A percentile compares a stretch with the other conserved stretches of the same genome.
These are phyloP conservation scores for Charina bottae DNA, from an alignment of 2,113 vertebrate species.

Conservation along the genomic window DNA sequence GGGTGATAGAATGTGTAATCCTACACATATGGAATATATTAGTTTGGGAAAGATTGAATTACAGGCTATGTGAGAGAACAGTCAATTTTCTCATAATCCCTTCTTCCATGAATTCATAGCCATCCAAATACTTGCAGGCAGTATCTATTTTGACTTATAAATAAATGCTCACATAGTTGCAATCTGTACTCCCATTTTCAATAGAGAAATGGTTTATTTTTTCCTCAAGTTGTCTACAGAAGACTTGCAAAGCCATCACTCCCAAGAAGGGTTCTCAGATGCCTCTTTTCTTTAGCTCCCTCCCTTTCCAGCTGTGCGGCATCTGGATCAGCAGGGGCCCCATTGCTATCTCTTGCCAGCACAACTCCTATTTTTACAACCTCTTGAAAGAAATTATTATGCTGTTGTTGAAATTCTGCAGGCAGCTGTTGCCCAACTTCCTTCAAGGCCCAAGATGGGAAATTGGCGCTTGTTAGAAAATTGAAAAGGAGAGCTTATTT, in stretches of 20 bases:
- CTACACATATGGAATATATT: background rate
- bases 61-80: background rate
- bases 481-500: background rate
- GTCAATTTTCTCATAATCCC: background rate
- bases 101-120: background rate
- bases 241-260: background rate
- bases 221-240: background rate
- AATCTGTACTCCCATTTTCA: background rate
- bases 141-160: background rate
- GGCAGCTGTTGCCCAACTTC: background rate
- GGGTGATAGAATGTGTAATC: background rate
- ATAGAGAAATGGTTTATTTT: background rate
- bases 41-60: background rate
- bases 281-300: conserved; percentile 11
- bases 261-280: background rate
- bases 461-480: background rate
- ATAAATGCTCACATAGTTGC: background rate
- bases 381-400: background rate
- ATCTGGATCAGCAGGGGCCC: conserved; percentile 26
- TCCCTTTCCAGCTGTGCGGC: conserved; percentile 21
- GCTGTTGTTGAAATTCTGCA: background rate
- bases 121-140: background rate
- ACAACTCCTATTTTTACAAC: conserved; percentile 13
- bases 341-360: conserved; percentile 18
- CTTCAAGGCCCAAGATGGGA: background rate